phyloP scores from a whole-genome alignment of 2,113 vertebrate species.

The human (Homo sapiens) region GRCh38 chr2:170746001-170746500 shows the following conservation, averaged over 20 bases:
- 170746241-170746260: neutral
- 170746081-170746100: neutral
- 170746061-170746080: conserved; percentile 2
- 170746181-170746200: neutral
- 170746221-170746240: neutral
- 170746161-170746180: neutral
- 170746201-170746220: neutral
- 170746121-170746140: neutral
- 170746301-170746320: neutral
- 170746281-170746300: neutral
- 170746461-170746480: neutral
- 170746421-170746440: neutral
- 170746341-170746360: conserved; percentile 28
- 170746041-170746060: neutral
- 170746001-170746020: conserved; percentile 5
- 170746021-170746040: conserved; percentile 16
- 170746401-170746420: conserved; percentile 14
- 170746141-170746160: neutral
- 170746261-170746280: neutral
- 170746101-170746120: neutral
- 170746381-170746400: conserved; percentile 40
- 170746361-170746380: conserved; percentile 28
- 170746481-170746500: neutral
- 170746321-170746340: neutral
- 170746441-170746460: conserved; percentile 27